A percentile compares a stretch with the other conserved stretches of the same genome.
phyloP scores from a whole-genome alignment of 2,888 invertebrate species.

The Hermodice carunculata region DNA sequence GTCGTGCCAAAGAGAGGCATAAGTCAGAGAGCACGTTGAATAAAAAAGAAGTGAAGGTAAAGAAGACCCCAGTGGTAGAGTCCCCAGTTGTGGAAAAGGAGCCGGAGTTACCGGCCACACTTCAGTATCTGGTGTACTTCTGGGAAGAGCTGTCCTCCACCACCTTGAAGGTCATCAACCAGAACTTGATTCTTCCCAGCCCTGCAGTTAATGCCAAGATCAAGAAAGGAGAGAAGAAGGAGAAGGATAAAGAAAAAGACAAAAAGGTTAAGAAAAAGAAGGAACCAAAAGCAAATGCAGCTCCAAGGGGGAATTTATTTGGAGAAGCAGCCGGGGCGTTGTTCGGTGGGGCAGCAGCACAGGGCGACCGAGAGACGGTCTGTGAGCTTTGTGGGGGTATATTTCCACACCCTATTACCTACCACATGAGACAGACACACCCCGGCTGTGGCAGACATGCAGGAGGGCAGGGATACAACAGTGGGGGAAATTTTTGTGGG shows the following conservation, averaged over 20 bases:
- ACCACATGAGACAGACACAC: constrained; percentile 91
- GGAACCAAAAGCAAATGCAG: constrained; percentile 71
- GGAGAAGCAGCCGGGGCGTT: constrained; percentile 42
- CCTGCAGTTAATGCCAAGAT: constrained; percentile 69
- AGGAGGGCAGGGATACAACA: constrained; percentile 91
- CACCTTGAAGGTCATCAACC: constrained; percentile 73
- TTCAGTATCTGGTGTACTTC: constrained; percentile 86
- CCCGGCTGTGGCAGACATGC: constrained; percentile 91
- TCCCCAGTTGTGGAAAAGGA: constrained; percentile 41
- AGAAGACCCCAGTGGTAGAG: not conserved
- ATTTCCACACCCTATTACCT: constrained; percentile 81
- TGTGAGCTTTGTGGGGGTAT: constrained; percentile 89
- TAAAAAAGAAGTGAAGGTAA: not conserved
- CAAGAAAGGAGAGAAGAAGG: constrained; percentile 56
- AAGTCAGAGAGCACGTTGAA: constrained; percentile 23
- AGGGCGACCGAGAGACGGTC: constrained; percentile 69
- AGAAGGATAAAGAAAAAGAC: constrained; percentile 51
- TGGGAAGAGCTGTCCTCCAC: constrained; percentile 86
- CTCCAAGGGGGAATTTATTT: constrained; percentile 56
- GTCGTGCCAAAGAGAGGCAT: constrained; percentile 22
- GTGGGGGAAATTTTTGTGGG: constrained; percentile 87
- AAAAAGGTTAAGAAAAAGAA: constrained; percentile 56
- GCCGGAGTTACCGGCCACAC: constrained; percentile 81
- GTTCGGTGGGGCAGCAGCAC: constrained; percentile 40
- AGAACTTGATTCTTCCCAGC: constrained; percentile 76